Evolutionary conservation across 2,113 vertebrate genomes (phyloP).

Genomic region (Trichechus manatus): DNA sequence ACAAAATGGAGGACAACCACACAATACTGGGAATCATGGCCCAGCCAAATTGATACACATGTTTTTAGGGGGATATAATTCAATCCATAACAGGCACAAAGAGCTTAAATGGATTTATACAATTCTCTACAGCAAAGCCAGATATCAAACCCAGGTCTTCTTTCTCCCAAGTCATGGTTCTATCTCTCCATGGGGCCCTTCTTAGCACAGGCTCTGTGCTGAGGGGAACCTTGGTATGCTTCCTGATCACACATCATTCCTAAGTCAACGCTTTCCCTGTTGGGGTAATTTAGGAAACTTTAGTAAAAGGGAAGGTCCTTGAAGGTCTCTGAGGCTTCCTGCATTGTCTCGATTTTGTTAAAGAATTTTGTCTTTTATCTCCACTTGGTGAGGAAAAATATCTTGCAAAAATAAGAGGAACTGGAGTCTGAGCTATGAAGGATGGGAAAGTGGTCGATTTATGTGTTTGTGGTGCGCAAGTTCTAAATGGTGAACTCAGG

Average conservation of each 20-base stretch:
- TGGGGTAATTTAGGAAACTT: neutral
- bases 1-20: no score
- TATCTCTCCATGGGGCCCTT: neutral
- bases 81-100: neutral
- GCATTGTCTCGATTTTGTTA: slow-evolving; percentile 26
- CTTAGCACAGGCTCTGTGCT: neutral
- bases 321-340: neutral
- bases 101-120: neutral
- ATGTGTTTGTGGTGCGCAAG: neutral
- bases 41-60: no score
- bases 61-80: no score
- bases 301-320: neutral
- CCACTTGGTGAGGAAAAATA: neutral
- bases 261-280: neutral
- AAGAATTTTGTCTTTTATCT: slow-evolving; percentile 12
- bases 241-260: neutral
- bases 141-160: neutral
- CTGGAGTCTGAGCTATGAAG: neutral
- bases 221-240: neutral
- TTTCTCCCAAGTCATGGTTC: neutral
- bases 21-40: no score
- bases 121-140: neutral
- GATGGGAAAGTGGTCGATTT: neutral
- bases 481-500: slow-evolving; percentile 16
- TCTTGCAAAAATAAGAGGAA: slow-evolving; percentile 1